These are phyloP conservation scores for Perca flavescens DNA, from an alignment of 2,113 vertebrate genomes.

Conservation along the genomic window DNA sequence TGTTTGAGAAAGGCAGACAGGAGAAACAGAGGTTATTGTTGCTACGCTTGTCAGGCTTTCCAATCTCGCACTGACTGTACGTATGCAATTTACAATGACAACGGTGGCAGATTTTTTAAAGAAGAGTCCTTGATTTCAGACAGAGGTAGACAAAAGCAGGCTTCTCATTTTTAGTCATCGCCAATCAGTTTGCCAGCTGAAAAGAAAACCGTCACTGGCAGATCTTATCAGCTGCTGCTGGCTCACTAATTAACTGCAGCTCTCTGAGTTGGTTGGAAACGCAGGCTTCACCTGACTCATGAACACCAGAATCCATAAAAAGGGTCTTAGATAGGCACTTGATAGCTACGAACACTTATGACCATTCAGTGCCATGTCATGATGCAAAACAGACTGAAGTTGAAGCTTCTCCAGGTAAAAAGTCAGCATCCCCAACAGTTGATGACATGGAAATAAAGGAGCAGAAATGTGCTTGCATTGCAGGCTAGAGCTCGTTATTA, in stretches of 20 bases:
- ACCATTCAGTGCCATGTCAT: neutral
- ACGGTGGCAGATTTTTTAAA: neutral
- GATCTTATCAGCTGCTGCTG: neutral
- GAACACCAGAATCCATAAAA: neutral
- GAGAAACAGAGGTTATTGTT: neutral
- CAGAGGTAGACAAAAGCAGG: neutral
- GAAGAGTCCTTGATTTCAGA: neutral
- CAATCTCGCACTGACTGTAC: neutral
- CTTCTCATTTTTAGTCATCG: neutral
- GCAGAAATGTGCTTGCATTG: neutral
- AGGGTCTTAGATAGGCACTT: neutral
- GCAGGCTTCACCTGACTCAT: neutral
- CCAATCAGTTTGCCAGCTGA: neutral
- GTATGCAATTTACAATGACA: neutral
- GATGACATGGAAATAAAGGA: neutral
- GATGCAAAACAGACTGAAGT: neutral
- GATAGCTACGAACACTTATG: neutral
- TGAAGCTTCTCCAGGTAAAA: neutral
- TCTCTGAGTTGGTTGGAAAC: neutral
- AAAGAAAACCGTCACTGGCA: neutral
- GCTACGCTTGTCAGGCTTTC: neutral
- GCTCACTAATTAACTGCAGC: neutral
- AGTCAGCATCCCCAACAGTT: neutral
- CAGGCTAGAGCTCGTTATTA: neutral
- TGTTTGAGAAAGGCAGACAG: neutral